Evolutionary conservation across 2,888 invertebrate genomes (phyloP), one percentile per base, ranked within the genome.

Genomic region (Hydropsyche betteni): DNA sequence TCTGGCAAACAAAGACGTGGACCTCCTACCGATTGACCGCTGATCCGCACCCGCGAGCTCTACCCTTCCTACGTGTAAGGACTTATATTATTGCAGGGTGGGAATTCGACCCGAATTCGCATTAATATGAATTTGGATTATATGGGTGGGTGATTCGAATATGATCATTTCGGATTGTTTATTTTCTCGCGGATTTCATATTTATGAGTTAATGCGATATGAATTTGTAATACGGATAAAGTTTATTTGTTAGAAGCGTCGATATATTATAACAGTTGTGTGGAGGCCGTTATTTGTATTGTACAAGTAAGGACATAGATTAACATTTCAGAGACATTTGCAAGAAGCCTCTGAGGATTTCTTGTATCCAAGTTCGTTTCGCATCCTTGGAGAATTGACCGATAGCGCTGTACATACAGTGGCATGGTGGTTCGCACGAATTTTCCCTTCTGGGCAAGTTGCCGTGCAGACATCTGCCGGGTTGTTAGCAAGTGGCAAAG

Each of bases 1-100:
- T 51, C 64, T 38, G 16, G 33, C 51, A 70, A 70, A 75, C 75
- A 75, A 75, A 58, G 69, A 64, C 50, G 55, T 55, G 53, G 69
- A 55, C 24, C 24, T 24, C 24, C 24, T 24, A 24, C 55, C 75
- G 69, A 75, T 75, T 72, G 72, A 72, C 72, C 58, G 24, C 58
- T 61, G 72, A 72, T 58, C 72, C 72, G 51, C 44, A 44, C 44
- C 53, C 51, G 55, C 68, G 34, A 33, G 36, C 14, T 38, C 74
- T 68, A 74, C 74, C 74, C 74, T 74, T 74, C 52, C 44, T 8
- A 24, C 34, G 8, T 24, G 24, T 24, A 36, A 12, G 36, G 36
- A 36, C 12, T 34, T 44, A 10, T 44, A 44, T 44, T 44, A 44
- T 44, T 10, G 44, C 44, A 2, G 61, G 61, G 8, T 24, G 58